Evolutionary conservation across 1,140 invertebrate species (phyloP).

Genomic region (Drosophila pallidifrons): DNA sequence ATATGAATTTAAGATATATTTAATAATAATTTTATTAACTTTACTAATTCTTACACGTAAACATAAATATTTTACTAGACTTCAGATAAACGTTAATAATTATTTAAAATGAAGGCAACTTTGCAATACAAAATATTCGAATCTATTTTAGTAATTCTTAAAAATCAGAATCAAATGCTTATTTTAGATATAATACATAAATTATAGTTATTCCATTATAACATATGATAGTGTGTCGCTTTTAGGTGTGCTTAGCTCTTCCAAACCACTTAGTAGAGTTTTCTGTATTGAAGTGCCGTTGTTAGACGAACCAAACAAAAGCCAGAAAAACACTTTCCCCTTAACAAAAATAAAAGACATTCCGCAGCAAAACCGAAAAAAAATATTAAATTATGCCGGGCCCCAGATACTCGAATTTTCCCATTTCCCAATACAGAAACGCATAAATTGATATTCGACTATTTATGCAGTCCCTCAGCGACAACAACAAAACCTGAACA

Average conservation of each 20-base stretch:
- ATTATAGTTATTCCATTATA: not conserved
- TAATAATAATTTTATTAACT: too few relatives aligned
- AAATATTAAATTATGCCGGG: constrained; percentile 66
- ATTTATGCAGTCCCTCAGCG: constrained; percentile 57
- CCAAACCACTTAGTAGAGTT: constrained; percentile 12
- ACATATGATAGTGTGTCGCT: not conserved
- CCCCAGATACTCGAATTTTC: constrained; percentile 48
- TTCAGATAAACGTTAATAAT: too few relatives aligned
- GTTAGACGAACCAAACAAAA: constrained; percentile 4
- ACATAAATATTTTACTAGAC: too few relatives aligned
- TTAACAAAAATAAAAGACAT: constrained; percentile 31
- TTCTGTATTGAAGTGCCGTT: constrained; percentile 13
- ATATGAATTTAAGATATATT: not conserved
- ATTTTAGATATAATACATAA: not conserved
- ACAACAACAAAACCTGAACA: constrained; percentile 35
- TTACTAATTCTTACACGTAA: too few relatives aligned
- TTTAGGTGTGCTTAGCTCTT: not conserved
- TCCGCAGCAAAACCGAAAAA: not conserved
- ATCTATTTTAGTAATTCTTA: too few relatives aligned
- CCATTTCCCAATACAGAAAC: constrained; percentile 41
- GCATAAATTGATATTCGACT: constrained; percentile 80
- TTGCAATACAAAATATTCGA: too few relatives aligned
- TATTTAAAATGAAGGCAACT: too few relatives aligned
- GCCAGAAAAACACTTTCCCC: constrained; percentile 65
- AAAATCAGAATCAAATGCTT: not conserved